phyloP scores from a whole-genome alignment of 2,113 vertebrate species.

The Sminthopsis crassicaudata region DNA sequence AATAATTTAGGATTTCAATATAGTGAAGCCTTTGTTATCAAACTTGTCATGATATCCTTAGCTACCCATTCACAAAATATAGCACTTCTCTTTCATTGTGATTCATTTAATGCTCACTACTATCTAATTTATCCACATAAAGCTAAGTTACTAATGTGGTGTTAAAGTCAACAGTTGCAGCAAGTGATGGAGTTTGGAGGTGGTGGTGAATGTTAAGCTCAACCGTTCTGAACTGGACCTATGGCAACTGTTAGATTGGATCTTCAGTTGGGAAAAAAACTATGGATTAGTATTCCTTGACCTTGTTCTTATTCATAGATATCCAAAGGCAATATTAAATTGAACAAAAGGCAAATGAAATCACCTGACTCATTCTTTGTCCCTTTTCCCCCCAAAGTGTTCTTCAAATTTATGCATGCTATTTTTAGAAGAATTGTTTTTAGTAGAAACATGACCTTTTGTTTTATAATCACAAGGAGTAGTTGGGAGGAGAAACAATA shows the following conservation, averaged over 20 bases:
- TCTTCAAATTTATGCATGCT: constrained; percentile 35
- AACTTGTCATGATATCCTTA: not conserved
- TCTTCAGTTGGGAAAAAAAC: not conserved
- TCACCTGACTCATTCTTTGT: constrained; percentile 46
- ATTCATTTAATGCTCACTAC: not conserved
- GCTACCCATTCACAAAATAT: not conserved
- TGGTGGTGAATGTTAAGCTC: not conserved
- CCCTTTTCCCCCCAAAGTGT: not conserved
- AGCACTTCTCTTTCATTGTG: not conserved
- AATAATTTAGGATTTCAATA: constrained; percentile 15
- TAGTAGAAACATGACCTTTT: constrained; percentile 71
- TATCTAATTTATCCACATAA: not conserved
- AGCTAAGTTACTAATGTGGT: not conserved
- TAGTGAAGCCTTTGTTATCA: not conserved
- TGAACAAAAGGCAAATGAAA: constrained; percentile 43
- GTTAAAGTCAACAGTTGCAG: constrained; percentile 13
- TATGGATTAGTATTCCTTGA: not conserved
- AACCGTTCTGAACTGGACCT: not conserved
- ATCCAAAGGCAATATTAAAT: constrained; percentile 25
- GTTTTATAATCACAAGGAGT: constrained; percentile 67
- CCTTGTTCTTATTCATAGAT: constrained; percentile 12
- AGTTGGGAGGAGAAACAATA: not conserved
- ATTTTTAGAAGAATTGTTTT: constrained; percentile 73
- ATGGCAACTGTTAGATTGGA: not conserved
- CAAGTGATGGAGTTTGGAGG: not conserved